A percentile compares a stretch with the other conserved stretches of the same genome.
Evolutionary conservation across 2,888 invertebrate genomes (phyloP).

Genomic region (Drosophila merina): DNA sequence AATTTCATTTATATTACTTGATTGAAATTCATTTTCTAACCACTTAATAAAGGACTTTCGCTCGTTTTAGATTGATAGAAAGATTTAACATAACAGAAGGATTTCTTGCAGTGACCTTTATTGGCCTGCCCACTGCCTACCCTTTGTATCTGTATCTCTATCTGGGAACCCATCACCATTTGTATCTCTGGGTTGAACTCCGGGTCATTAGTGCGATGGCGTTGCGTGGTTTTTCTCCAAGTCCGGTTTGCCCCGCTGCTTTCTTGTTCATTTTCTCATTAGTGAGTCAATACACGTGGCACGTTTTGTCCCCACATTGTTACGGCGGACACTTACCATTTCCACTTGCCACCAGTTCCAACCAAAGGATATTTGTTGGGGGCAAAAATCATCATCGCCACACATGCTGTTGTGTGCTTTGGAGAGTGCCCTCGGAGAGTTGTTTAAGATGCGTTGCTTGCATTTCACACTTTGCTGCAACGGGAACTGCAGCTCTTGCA

Average conservation of each 20-base stretch:
- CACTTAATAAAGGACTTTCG: no score
- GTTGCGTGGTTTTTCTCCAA: slow-evolving; percentile 42
- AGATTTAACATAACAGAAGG: background rate
- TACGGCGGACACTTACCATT: slow-evolving; percentile 25
- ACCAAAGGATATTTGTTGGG: background rate
- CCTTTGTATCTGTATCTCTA: slow-evolving; percentile 18
- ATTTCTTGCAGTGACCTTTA: slow-evolving; percentile 3
- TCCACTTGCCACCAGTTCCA: background rate
- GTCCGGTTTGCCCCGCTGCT: slow-evolving; percentile 15
- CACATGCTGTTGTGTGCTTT: slow-evolving; percentile 21
- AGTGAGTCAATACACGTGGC: slow-evolving; percentile 73
- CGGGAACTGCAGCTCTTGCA: slow-evolving; percentile 54
- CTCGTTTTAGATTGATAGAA: no score
- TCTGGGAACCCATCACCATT: slow-evolving; percentile 20
- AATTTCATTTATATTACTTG: background rate
- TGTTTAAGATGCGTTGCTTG: slow-evolving; percentile 44
- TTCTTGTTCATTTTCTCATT: slow-evolving; percentile 71
- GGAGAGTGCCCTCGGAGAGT: slow-evolving; percentile 12
- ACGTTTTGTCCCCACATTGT: slow-evolving; percentile 71
- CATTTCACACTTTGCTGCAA: slow-evolving; percentile 50
- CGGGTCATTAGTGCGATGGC: slow-evolving; percentile 65
- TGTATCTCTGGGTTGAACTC: slow-evolving; percentile 44
- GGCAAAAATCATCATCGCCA: slow-evolving; percentile 8
- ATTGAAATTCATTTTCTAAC: background rate
- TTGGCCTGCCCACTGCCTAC: background rate